phyloP scores from a whole-genome alignment of 2,113 vertebrate species.

The Atherinomorus stipes region DNA sequence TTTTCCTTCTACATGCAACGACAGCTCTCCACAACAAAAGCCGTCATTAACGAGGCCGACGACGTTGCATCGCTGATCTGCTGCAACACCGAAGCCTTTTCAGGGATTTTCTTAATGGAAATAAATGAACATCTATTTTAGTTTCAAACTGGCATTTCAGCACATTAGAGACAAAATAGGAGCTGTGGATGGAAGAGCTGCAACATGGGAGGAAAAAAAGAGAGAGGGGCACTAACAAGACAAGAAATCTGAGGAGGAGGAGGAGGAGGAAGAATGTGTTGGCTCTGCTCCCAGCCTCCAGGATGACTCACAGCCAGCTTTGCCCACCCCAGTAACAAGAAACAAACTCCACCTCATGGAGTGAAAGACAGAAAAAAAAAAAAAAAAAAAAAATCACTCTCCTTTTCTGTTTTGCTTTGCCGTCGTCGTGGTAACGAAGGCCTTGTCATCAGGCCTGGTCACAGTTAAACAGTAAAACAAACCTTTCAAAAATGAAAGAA shows the following conservation, averaged over 20 bases:
- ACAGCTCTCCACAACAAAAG: no score
- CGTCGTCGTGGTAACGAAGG: conserved; percentile 63
- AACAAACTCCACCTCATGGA: conserved; percentile 59
- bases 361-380: conserved; percentile 31
- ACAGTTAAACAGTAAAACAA: conserved; percentile 11
- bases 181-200: conserved; percentile 43
- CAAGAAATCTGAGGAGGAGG: conserved; percentile 62
- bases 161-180: conserved; percentile 53
- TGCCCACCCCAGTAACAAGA: conserved; percentile 71
- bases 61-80: no score
- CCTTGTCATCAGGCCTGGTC: conserved; percentile 40
- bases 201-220: conserved; percentile 21
- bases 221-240: conserved; percentile 49
- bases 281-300: conserved; percentile 62
- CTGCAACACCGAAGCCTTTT: no score
- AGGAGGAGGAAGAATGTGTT: conserved; percentile 67
- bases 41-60: no score
- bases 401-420: conserved; percentile 70
- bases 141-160: conserved; percentile 19
- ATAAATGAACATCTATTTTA: neutral
- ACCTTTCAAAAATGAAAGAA: no score
- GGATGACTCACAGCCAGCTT: conserved; percentile 82
- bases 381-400: conserved; percentile 26
- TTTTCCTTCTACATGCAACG: no score
- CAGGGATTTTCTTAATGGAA: neutral